Evolutionary conservation across 2,113 vertebrate species (phyloP).

Genomic region (Lamprotornis superbus): DNA sequence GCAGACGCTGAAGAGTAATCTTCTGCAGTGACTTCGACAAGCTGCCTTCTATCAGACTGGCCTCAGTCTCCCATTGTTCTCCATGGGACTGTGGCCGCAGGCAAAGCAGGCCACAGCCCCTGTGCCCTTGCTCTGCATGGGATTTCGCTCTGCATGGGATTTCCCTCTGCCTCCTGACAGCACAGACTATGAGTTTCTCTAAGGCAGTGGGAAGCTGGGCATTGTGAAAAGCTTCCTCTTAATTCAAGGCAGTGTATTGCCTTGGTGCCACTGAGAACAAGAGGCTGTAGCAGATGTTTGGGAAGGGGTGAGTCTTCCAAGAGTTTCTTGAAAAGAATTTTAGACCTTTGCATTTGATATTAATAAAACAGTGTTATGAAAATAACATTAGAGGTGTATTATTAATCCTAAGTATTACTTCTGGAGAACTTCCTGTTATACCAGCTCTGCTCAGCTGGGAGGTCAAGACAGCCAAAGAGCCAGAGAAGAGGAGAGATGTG

Average conservation of each 20-base stretch:
- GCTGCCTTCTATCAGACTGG: not conserved
- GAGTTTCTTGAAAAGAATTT: not conserved
- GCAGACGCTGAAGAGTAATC: slow-evolving; percentile 39
- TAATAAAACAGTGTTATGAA: not conserved
- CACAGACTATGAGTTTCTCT: slow-evolving; percentile 3
- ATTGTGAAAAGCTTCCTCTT: not conserved
- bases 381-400: not conserved
- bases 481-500: not conserved
- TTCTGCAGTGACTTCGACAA: slow-evolving; percentile 7
- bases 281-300: slow-evolving; percentile 5
- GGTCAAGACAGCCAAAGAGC: not conserved
- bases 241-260: not conserved
- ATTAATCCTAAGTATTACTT: not conserved
- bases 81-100: slow-evolving; percentile 11
- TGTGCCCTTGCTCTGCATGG: not conserved
- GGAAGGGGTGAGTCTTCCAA: not conserved
- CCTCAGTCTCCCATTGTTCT: slow-evolving; percentile 39
- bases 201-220: slow-evolving; percentile 10
- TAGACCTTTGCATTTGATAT: not conserved
- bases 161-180: slow-evolving; percentile 32
- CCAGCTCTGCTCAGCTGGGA: not conserved
- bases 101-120: slow-evolving; percentile 26
- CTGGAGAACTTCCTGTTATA: not conserved
- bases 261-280: slow-evolving; percentile 3
- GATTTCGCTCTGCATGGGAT: slow-evolving; percentile 29